Base-by-base conservation (phyloP, 1,140 invertebrate genomes). In the Harpegnathos saltator region DNA sequence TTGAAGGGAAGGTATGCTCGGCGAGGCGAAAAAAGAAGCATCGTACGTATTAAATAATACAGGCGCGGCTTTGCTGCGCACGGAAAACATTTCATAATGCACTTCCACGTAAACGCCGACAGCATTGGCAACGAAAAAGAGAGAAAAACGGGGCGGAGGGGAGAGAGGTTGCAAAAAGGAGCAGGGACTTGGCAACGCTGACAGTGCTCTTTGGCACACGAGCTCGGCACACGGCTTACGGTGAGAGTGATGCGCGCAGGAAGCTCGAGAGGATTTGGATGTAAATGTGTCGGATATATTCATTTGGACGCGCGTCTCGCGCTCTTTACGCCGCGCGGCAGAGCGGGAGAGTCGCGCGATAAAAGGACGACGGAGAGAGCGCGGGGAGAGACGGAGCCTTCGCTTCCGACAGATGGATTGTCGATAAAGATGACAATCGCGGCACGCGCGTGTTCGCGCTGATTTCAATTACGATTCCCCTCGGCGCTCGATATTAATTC, bases 191-290 rank as follows among this genome's bases (percentile, higher is more conserved):
- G 75, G 52, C 65, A 80, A 9, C 9, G 5, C 50, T 15, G n/a
- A 48, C 52, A 44, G 22, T 38, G 38, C 65, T 59, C 38, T 80
- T 80, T 80, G 75, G 75, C 65, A 71, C 33, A 17, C 15, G 33
- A n/a, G 29, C 17, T 48, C 24, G 3, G 17, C 24, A 59, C 7
- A 38, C 33, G 62, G 59, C 38, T 69, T 69, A 44, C 52, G 17
- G 9, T 38, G 63, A 68, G n/a, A n/a, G n/a, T n/a, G n/a, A n/a
- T n/a, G n/a, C 68, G 29, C 12, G 22, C 15, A 48, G 38, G 54
- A 58, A 48, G 17, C 52, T 80, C n/a, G 75, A 71, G 58, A 48
- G 38, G 2, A 69, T 12, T 58, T 78, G 3, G 14, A 22, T 44
- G 1, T 58, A 71, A 80, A 54, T 58, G n/a, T 14, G 33, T 58